Conservation (phyloP, 2,113 vertebrate species). For the Atlantisia rogersi region DNA sequence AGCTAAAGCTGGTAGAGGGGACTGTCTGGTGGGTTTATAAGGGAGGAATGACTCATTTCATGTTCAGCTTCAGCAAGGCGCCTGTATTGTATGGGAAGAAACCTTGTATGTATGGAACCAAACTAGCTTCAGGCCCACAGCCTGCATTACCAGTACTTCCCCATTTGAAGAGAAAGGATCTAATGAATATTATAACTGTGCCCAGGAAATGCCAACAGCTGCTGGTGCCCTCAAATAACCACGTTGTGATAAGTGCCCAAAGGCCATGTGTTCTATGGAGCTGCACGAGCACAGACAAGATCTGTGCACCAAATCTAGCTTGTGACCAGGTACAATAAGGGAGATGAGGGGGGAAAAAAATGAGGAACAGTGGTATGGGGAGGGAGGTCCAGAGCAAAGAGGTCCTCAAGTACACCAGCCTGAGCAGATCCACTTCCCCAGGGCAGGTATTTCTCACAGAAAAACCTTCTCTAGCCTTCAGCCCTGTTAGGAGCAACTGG, state of each 20-base stretch:
- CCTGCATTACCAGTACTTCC: neutral
- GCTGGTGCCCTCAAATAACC: neutral
- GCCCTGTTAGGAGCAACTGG: neutral
- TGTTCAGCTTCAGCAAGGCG: neutral
- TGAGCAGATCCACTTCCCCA: neutral
- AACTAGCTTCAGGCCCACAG: neutral
- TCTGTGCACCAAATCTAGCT: neutral
- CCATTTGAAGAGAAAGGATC: neutral
- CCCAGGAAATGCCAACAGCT: neutral
- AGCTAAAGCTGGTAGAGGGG: neutral
- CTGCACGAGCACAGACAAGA: neutral
- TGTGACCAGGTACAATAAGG: neutral
- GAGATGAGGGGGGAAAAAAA: neutral
- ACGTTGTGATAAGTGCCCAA: neutral
- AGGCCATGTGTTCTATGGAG: neutral
- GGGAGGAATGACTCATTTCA: neutral
- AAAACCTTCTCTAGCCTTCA: neutral
- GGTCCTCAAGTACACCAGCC: neutral
- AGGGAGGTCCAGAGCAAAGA: neutral
- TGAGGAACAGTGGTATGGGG: neutral
- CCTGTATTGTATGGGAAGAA: neutral
- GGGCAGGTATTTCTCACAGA: neutral
- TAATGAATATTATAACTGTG: neutral
- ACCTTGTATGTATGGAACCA: neutral
- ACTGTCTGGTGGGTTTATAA: neutral